Evolutionary conservation across 2,797 vertebrate species (phyloP).

Genomic region (Hydrolagus colliei): DNA sequence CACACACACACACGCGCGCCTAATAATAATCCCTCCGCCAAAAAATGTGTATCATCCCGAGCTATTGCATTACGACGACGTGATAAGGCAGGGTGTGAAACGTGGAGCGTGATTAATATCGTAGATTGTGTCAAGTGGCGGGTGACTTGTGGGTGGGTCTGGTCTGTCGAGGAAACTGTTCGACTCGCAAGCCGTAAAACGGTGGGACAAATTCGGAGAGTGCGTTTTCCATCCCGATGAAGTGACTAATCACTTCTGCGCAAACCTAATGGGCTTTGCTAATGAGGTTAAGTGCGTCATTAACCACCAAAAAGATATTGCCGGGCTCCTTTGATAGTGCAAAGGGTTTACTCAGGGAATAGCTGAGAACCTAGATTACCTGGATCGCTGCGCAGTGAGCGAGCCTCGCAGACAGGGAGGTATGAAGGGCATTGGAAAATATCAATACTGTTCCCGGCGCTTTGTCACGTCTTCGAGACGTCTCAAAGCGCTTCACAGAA

Average conservation of each 20-base stretch:
- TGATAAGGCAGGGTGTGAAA: no score
- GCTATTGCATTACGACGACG: no score
- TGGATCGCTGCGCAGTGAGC: background rate
- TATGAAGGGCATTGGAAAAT: background rate
- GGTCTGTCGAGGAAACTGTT: background rate
- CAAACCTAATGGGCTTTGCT: background rate
- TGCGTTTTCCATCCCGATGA: background rate
- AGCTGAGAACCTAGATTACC: background rate
- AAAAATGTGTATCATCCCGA: no score
- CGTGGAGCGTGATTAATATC: no score
- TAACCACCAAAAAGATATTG: slow-evolving; percentile 24
- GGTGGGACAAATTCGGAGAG: background rate
- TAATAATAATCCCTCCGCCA: no score
- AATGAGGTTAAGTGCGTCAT: slow-evolving; percentile 23
- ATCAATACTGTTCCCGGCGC: background rate
- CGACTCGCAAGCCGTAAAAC: background rate
- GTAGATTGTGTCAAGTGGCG: no score
- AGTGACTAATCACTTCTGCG: background rate
- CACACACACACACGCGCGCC: no score
- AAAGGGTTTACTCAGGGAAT: background rate
- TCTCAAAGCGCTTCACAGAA: background rate
- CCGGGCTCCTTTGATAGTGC: background rate
- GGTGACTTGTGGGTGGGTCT: no score
- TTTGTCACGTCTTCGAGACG: background rate
- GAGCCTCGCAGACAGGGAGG: background rate